phyloP scores from a whole-genome alignment of 2,888 invertebrate species.

The Drosophila mettleri region DNA sequence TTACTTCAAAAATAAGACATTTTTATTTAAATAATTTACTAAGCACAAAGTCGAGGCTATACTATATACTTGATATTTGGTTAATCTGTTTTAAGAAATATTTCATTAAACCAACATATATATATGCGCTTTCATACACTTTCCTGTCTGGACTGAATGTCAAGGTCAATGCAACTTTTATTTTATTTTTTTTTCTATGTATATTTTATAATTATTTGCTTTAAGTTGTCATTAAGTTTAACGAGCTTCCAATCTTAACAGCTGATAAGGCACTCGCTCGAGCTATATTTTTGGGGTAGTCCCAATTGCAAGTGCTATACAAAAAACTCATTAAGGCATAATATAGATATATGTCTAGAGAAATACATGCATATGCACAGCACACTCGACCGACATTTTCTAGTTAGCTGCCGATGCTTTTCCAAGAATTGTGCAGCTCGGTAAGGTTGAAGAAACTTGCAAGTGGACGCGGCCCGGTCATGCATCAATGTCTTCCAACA shows the following conservation, averaged over 20 bases:
- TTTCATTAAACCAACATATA: not conserved
- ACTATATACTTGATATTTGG: not conserved
- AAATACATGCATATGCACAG: not conserved
- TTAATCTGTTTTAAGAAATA: not conserved
- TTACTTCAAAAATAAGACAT: too few relatives aligned
- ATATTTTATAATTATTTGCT: not conserved
- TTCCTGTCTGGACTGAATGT: not conserved
- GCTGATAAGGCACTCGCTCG: slow-evolving; percentile 16
- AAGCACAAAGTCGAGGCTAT: not conserved
- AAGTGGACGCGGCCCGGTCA: not conserved
- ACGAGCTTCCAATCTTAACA: not conserved
- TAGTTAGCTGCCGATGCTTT: not conserved
- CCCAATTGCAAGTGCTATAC: not conserved
- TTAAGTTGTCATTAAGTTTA: not conserved
- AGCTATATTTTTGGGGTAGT: slow-evolving; percentile 15
- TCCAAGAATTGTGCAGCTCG: slow-evolving; percentile 17
- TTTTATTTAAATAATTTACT: too few relatives aligned
- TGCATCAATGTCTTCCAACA: slow-evolving; percentile 15
- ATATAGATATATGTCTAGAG: too few relatives aligned
- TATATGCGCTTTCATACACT: not conserved
- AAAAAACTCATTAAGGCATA: not conserved
- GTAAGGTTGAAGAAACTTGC: not conserved
- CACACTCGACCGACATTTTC: not conserved
- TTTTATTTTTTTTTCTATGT: not conserved
- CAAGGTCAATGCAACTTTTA: too few relatives aligned